Conservation (phyloP, 2,888 invertebrate species). For the Eupithecia exiguata region DNA sequence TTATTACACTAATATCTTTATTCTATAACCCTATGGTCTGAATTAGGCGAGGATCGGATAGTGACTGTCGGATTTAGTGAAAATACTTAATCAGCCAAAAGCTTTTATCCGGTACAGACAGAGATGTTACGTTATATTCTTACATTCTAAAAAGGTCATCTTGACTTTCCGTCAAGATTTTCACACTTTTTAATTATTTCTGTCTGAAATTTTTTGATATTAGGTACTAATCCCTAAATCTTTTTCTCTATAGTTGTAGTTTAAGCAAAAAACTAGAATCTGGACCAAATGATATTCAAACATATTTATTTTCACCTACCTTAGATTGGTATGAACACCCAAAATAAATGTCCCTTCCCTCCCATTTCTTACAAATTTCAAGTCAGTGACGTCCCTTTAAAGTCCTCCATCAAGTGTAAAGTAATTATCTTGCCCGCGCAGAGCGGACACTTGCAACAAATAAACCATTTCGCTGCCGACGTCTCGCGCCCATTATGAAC, state of each 20-base stretch:
- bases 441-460: slow-evolving; percentile 23
- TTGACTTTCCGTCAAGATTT: neutral
- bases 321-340: neutral
- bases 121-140: neutral
- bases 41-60: no score
- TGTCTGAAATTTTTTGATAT: neutral
- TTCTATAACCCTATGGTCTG: no score
- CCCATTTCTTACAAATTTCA: neutral
- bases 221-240: neutral
- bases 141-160: neutral
- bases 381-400: neutral
- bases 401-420: slow-evolving; percentile 1
- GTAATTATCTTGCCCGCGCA: neutral
- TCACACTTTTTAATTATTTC: neutral
- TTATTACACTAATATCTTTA: no score
- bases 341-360: neutral
- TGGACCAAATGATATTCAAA: neutral
- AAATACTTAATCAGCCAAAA: no score
- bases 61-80: no score
- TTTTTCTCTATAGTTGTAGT: neutral
- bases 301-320: neutral
- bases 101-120: no score
- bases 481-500: slow-evolving; percentile 47
- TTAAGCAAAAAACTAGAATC: neutral
- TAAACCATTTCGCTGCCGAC: slow-evolving; percentile 22